These are phyloP conservation scores for Stenolophus ochropezus DNA, from an alignment of 2,888 invertebrate genomes.

Conservation along the genomic window DNA sequence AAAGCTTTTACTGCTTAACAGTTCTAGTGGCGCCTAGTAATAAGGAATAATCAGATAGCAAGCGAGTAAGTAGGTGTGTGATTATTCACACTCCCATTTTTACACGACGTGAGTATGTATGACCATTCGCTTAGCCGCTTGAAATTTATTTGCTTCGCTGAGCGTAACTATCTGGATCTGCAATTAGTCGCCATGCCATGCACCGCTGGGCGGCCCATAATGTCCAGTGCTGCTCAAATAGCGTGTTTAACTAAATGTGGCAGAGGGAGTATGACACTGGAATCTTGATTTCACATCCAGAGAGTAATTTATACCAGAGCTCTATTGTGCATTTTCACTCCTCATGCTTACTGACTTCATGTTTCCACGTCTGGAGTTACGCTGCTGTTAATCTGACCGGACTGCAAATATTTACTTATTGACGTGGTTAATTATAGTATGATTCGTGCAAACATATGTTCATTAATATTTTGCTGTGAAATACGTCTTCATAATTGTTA, in stretches of 20 bases:
- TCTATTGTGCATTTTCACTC: slow-evolving; percentile 25
- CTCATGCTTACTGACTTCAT: slow-evolving; percentile 17
- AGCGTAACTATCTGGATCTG: slow-evolving; percentile 68
- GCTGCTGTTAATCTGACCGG: too few relatives aligned
- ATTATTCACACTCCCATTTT: slow-evolving; percentile 44
- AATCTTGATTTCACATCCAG: slow-evolving; percentile 55
- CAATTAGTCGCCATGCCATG: slow-evolving; percentile 65
- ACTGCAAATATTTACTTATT: too few relatives aligned
- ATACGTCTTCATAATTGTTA: too few relatives aligned
- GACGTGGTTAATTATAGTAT: too few relatives aligned
- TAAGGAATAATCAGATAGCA: slow-evolving; percentile 35
- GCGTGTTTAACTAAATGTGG: slow-evolving; percentile 58
- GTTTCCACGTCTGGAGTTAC: too few relatives aligned
- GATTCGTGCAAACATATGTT: too few relatives aligned
- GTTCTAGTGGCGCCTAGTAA: too few relatives aligned
- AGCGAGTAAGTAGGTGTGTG: slow-evolving; percentile 31
- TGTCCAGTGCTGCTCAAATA: slow-evolving; percentile 57
- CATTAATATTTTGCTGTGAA: too few relatives aligned
- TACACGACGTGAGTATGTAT: neutral
- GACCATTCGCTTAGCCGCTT: slow-evolving; percentile 39
- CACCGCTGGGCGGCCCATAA: slow-evolving; percentile 53
- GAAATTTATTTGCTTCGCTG: slow-evolving; percentile 67
- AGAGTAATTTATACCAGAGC: slow-evolving; percentile 46
- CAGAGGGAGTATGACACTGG: slow-evolving; percentile 50
- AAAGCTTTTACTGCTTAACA: too few relatives aligned